Base-by-base conservation (phyloP, 2,888 invertebrate genomes). In the Dryadula phaetusa region DNA sequence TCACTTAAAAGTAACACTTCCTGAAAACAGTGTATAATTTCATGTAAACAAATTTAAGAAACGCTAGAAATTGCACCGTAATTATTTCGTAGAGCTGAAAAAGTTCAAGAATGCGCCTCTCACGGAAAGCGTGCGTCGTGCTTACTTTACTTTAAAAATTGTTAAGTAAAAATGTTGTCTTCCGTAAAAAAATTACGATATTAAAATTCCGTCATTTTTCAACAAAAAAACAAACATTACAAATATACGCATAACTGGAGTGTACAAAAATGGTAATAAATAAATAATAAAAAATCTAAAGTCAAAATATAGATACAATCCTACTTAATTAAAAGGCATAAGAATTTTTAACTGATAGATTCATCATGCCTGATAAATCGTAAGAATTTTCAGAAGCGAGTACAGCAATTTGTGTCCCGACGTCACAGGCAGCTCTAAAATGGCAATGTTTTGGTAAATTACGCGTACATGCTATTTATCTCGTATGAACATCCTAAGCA, bases 331-430 rank as follows among this genome's bases (percentile, higher is more conserved):
- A 14, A 18, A 60, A 28, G 14, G 2, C 7, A 28, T 25, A 44
- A 3, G 1, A 16, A 14, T 1, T 42, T 44, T 42, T 44, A 32
- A 44, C n/a, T 16, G 12, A 0, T 28, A 42, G 25, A 42, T 58
- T 16, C 25, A 58, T n/a, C 42, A 3, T 58, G n/a, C 18, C 8
- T 52, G 14, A 40, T 25, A 34, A 16, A 64, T 37, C 25, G 40
- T 40, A 49, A 8, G 25, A 58, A 22, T 40, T 64, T 61, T 58
- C 28, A 40, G 40, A 58, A 49, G 37, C 58, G 40, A 77, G 77
- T 79, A 76, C 74, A 75, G 84, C 85, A 84, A 87, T 88, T 88
- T 87, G 85, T 85, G 83, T 82, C 82, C 81, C 78, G 80, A 81
- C 84, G 76, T 79, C 76, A 78, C 63, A 77, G 73, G 76, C 75